A percentile compares a stretch with the other conserved stretches of the same genome.
phyloP scores from a whole-genome alignment of 2,113 vertebrate genomes.

The Myotis davidii region DNA sequence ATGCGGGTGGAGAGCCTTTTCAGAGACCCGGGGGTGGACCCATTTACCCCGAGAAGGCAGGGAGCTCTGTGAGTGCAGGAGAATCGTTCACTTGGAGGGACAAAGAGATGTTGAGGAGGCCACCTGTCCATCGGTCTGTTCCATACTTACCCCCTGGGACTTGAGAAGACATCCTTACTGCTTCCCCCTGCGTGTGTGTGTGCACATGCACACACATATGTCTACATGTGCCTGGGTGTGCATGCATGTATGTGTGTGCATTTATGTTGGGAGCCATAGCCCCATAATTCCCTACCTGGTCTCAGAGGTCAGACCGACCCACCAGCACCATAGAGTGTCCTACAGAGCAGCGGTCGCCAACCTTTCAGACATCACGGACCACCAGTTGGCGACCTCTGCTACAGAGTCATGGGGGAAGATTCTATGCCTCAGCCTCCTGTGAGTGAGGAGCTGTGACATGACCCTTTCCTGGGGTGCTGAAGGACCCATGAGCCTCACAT shows the following conservation, averaged over 20 bases:
- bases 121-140: not conserved
- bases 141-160: not conserved
- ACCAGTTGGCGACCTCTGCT: no score
- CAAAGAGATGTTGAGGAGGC: no score
- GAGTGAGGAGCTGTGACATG: not conserved
- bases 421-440: not conserved
- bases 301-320: not conserved
- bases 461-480: not conserved
- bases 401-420: not conserved
- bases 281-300: not conserved
- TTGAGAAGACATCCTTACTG: not conserved
- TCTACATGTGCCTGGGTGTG: not conserved
- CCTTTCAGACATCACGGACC: no score
- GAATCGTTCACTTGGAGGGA: not conserved
- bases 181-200: no score
- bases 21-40: no score
- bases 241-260: not conserved
- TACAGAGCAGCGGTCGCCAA: no score
- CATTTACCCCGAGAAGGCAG: not conserved
- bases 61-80: not conserved
- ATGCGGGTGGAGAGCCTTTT: not conserved
- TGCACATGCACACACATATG: no score
- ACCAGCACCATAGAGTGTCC: not conserved
- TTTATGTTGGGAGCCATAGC: not conserved
- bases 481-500: not conserved